These are phyloP conservation scores for Pseudotriccus pelzelni DNA, from an alignment of 2,797 vertebrate genomes.

Conservation along the genomic window DNA sequence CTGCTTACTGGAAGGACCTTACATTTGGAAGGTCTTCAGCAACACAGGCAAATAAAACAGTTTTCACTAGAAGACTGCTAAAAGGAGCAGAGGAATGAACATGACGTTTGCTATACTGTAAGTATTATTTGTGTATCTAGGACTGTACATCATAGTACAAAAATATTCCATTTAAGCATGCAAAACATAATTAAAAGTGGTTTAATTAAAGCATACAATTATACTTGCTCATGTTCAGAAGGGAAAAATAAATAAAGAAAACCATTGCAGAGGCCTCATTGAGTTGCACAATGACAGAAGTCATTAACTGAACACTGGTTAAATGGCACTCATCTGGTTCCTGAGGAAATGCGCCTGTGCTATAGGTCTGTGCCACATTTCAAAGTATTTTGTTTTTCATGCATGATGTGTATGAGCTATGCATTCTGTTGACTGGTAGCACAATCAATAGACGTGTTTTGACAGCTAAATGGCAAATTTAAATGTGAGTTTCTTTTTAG, in stretches of 20 bases:
- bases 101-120: not conserved
- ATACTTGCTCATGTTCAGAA: not conserved
- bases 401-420: not conserved
- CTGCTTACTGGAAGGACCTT: not conserved
- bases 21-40: not conserved
- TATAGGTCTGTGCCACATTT: not conserved
- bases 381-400: conserved; percentile 21
- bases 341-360: not conserved
- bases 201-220: conserved; percentile 25
- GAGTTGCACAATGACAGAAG: conserved; percentile 43
- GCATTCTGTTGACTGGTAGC: conserved; percentile 6
- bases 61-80: not conserved
- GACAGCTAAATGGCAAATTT: not conserved
- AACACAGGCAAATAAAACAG: not conserved
- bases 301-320: conserved; percentile 27
- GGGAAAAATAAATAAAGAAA: conserved; percentile 29
- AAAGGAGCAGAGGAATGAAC: not conserved
- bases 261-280: not conserved
- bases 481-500: not conserved
- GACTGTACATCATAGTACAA: not conserved
- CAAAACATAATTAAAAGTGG: conserved; percentile 41
- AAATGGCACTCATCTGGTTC: conserved; percentile 13
- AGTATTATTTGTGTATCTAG: not conserved
- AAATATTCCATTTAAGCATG: not conserved
- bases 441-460: not conserved